phyloP scores from a whole-genome alignment of 2,797 vertebrate species.

The Ceryle rudis region DNA sequence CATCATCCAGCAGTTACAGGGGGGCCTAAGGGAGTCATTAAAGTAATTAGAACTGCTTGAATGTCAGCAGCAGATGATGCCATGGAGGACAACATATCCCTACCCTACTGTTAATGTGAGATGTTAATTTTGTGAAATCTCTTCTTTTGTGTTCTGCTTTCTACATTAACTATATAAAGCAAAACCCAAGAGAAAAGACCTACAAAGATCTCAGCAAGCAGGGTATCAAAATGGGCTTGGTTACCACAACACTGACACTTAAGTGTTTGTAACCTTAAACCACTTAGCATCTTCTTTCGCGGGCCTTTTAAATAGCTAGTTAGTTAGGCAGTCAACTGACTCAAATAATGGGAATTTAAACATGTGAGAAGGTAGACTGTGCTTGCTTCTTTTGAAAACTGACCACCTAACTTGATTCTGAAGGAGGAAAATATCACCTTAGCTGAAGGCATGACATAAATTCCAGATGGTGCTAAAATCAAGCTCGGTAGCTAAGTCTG shows the following conservation, averaged over 20 bases:
- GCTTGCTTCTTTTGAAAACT: neutral
- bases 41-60: conserved; percentile 48
- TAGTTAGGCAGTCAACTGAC: neutral
- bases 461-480: neutral
- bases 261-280: neutral
- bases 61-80: conserved; percentile 53
- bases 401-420: neutral
- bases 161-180: neutral
- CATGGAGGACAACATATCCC: conserved; percentile 40
- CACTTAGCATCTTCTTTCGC: accelerated
- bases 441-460: neutral
- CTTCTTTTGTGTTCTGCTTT: conserved; percentile 23
- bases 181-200: conserved; percentile 10
- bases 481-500: neutral
- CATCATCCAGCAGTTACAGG: conserved; percentile 25
- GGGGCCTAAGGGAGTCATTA: conserved; percentile 26
- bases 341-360: neutral
- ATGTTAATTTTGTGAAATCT: conserved; percentile 34
- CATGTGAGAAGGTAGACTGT: accelerated
- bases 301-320: neutral
- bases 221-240: neutral
- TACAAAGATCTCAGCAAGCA: neutral
- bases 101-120: conserved; percentile 8
- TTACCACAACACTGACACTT: neutral
- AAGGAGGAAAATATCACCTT: neutral